Evolutionary conservation across 2,888 invertebrate genomes (phyloP).

Genomic region (Stomorhina lunata): DNA sequence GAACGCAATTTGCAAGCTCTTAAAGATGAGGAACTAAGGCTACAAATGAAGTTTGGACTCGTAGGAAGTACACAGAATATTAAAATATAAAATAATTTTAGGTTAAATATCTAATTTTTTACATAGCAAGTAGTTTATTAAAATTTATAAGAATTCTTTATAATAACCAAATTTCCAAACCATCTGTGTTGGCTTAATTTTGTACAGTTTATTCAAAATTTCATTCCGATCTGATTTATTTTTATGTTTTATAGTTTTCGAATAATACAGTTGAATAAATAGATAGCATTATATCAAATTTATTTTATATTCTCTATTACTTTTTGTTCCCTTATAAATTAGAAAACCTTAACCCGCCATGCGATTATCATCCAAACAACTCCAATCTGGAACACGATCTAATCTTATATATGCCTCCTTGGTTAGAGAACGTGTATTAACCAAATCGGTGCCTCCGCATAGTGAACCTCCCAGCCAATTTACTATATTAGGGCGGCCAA

Average conservation of each 20-base stretch:
- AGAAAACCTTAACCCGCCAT: slow-evolving; percentile 67
- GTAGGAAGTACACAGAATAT: slow-evolving; percentile 24
- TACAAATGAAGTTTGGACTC: slow-evolving; percentile 55
- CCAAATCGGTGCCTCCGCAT: slow-evolving; percentile 88
- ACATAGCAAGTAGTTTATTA: slow-evolving; percentile 9
- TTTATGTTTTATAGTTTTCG: too few species aligned
- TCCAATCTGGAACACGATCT: slow-evolving; percentile 91
- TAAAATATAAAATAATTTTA: too few species aligned
- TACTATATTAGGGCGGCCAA: slow-evolving; percentile 89
- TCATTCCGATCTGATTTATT: too few species aligned
- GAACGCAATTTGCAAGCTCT: slow-evolving; percentile 57
- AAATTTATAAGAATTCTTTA: slow-evolving; percentile 8
- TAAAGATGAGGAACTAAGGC: slow-evolving; percentile 54
- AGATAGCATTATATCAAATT: too few species aligned
- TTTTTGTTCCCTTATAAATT: neutral
- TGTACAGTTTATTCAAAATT: too few species aligned
- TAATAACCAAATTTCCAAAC: too few species aligned
- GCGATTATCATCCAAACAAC: slow-evolving; percentile 78
- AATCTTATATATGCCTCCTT: slow-evolving; percentile 87
- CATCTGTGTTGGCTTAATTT: too few species aligned
- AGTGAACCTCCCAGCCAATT: slow-evolving; percentile 94
- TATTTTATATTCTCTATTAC: too few species aligned
- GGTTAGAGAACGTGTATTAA: slow-evolving; percentile 85
- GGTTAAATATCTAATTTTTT: too few species aligned
- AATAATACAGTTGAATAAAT: too few species aligned